Evolutionary conservation across 2,113 vertebrate species (phyloP).

Genomic region (Cyprinodon tularosa): DNA sequence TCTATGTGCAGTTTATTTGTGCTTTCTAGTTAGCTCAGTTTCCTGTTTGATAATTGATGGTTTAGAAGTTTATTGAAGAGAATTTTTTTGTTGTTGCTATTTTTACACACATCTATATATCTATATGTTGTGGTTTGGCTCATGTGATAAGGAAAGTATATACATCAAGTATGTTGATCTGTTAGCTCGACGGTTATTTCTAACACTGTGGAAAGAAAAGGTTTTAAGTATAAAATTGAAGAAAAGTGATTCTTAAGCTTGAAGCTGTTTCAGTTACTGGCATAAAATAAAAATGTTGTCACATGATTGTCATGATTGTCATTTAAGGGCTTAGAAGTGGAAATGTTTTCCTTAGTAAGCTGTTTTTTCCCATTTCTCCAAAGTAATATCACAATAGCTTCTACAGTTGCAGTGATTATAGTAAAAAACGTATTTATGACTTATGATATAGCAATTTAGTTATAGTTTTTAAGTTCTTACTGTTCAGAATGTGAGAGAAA

Average conservation of each 20-base stretch:
- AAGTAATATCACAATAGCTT: background rate
- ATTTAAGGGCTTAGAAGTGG: background rate
- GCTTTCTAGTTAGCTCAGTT: background rate
- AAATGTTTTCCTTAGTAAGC: background rate
- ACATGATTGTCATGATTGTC: background rate
- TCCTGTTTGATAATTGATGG: background rate
- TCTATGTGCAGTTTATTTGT: background rate
- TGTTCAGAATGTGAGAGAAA: background rate
- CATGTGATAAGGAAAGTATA: slow-evolving; percentile 18
- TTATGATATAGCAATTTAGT: background rate
- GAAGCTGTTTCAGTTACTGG: background rate
- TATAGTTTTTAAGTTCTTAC: background rate
- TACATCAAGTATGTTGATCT: background rate
- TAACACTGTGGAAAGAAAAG: background rate
- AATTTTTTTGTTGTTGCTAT: background rate
- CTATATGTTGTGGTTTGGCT: slow-evolving; percentile 34
- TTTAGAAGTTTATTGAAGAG: background rate
- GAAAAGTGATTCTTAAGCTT: background rate
- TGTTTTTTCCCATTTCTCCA: background rate
- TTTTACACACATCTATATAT: background rate
- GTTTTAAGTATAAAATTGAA: background rate
- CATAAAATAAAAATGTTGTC: background rate
- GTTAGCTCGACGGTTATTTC: background rate
- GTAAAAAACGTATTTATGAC: background rate
- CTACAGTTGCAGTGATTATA: background rate